These are phyloP conservation scores for Merodon equestris DNA, from an alignment of 2,888 invertebrate species.

Conservation along the genomic window DNA sequence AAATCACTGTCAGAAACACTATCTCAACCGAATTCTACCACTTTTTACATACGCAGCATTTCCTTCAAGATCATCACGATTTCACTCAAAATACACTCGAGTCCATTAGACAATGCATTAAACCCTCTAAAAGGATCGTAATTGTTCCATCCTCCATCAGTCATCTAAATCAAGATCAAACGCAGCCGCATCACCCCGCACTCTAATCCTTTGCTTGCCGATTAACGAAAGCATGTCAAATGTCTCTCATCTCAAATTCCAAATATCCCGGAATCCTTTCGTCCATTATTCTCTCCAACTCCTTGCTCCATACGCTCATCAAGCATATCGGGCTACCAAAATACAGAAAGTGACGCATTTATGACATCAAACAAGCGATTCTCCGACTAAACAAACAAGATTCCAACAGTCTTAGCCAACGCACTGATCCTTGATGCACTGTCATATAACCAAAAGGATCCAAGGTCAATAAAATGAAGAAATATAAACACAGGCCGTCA, in stretches of 20 bases:
- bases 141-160: conserved; percentile 21
- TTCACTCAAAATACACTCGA: too few relatives aligned
- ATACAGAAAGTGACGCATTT: conserved; percentile 56
- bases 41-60: too few relatives aligned
- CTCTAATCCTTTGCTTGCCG: conserved; percentile 42
- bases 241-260: conserved; percentile 22
- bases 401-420: too few relatives aligned
- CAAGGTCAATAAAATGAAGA: conserved; percentile 28
- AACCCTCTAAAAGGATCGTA: conserved; percentile 44
- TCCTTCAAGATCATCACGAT: too few relatives aligned
- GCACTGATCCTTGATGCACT: conserved; percentile 59
- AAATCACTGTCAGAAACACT: too few relatives aligned
- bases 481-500: conserved; percentile 43
- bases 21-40: too few relatives aligned
- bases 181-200: conserved; percentile 2
- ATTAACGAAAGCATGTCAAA: conserved; percentile 63
- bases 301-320: too few relatives aligned
- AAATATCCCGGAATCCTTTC: conserved; percentile 10
- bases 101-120: conserved; percentile 2
- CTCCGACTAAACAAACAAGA: conserved; percentile 58
- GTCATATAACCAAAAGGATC: conserved; percentile 56
- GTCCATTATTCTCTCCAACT: not conserved
- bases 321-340: conserved; percentile 43
- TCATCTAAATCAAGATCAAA: conserved; percentile 42
- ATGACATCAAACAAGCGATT: conserved; percentile 44